Base-by-base conservation (phyloP, 2,113 vertebrate genomes). In the Cyprinodon variegatus region DNA sequence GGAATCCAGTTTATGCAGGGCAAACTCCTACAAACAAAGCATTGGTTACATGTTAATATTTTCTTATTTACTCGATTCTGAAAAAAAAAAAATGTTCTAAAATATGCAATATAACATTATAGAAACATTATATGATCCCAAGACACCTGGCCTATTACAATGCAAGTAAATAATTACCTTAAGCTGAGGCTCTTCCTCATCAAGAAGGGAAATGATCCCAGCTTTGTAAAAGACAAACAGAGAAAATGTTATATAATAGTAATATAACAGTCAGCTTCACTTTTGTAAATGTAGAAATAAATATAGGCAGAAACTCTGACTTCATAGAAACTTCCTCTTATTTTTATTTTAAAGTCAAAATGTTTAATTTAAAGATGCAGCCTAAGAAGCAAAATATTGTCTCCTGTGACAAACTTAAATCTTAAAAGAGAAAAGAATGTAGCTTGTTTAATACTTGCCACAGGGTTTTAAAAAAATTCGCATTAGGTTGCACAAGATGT, bases 191-290 rank as follows among this genome's bases (percentile, higher is more conserved):
- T 99, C 98, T 82, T 99, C 98, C 91, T 99, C 98, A 93, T 99
- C 98, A 91, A 99, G 95, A 86, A 99, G 97, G 68, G 98, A 99
- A 92, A 99, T 99, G 70, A 99, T 98, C 87, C 98, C 98, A 95
- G 98, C 98, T 99, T 3, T 20, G 50, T 20, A 57, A 53, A 60
- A 61, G 39, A 36, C 6, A 46, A 76, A 65, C 15, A 0, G 67
- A 65, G 69, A 61, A 61, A 46, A 12, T 0, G 7, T 12, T 68
- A 29, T 29, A 29, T 29, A 29, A 29, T 29, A 29, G 29, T 40
- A 50, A 7, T 15, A 11, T 37, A 14, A 39, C 37, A 62, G 15
- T 13, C 29, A 29, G 29, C 14, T 62, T 11, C 7, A 64, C 8
- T 20, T 39, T 7, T 64, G 17, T 29, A 41, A 20, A 64, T 40